phyloP scores from a whole-genome alignment of 2,797 vertebrate species.

The Crax fasciolata region DNA sequence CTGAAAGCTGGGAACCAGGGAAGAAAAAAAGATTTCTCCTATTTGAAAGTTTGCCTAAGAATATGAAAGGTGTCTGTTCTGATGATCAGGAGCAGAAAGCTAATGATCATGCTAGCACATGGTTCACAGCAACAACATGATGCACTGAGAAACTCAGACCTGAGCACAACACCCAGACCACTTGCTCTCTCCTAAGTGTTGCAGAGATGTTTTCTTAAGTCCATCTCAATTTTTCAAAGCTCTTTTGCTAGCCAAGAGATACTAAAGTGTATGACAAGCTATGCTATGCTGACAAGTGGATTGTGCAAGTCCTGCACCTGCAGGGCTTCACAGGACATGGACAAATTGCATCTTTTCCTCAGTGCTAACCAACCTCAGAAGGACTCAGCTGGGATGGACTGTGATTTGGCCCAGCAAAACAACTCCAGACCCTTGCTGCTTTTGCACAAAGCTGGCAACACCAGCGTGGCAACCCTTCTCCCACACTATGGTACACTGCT shows the following conservation, averaged over 20 bases:
- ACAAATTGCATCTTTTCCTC: not conserved
- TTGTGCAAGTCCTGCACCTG: not conserved
- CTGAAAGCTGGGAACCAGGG: not conserved
- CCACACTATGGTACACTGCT: not conserved
- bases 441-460: not conserved
- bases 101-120: fast-evolving
- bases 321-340: not conserved
- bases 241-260: not conserved
- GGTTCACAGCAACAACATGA: not conserved
- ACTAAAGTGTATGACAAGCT: not conserved
- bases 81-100: not conserved
- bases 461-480: not conserved
- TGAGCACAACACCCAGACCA: not conserved
- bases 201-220: too few species aligned
- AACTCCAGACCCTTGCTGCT: not conserved
- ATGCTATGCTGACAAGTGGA: not conserved
- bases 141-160: not conserved
- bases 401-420: not conserved
- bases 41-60: not conserved
- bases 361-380: not conserved
- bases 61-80: not conserved
- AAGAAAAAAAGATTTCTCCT: not conserved
- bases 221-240: not conserved
- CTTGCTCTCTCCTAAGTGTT: not conserved
- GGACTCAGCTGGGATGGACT: not conserved